Base-by-base conservation (phyloP, 2,113 vertebrate species). In the Heteronetta atricapilla region DNA sequence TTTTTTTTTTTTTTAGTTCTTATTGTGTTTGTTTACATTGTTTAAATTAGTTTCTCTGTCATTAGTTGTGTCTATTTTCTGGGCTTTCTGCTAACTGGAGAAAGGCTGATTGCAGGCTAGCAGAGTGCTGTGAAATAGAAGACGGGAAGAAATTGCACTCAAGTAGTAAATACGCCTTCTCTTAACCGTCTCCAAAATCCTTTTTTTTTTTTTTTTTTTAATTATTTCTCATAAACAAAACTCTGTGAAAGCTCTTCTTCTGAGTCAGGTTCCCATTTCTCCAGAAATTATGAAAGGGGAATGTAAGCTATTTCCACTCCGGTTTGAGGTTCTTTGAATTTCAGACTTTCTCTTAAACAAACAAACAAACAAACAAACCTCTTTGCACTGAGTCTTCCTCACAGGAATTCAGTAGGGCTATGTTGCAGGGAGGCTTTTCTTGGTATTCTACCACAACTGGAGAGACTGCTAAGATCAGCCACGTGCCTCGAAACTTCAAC, bases 1-100 rank as follows among this genome's bases (percentile, higher is more conserved):
- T 91, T 70, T 1, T 15, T 58, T n/a, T 14, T 33, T 44, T 33
- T 55, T 82, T 80, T 85, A 38, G 55, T 60, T 78, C 34, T 67
- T 33, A 29, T 75, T 53, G 73, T 36, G 55, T 84, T 87, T 93
- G 60, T 94, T 94, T 87, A 77, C 21, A 13, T 38, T 78, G 42
- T 74, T 75, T 82, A 89, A 95, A 92, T 91, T 59, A 72, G 68
- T 50, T 88, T 88, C 34, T 91, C 40, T 90, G 42, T 79, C 89
- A 70, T 92, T 46, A 20, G 40, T 58, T 70, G 55, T 82, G 64
- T 74, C 40, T 95, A 3, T 62, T 84, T 68, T 88, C 21, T 14
- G 56, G 56, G 50, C 38, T 96, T 89, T 83, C 56, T 88, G 66
- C 66, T 90, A 66, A 34, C 31, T 56, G 68, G 44, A 81, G 56